Percentiles rank a stretch among this genome's conserved stretches.
Conservation (phyloP, 2,113 vertebrate genomes). For the Varanus komodoensis region DNA sequence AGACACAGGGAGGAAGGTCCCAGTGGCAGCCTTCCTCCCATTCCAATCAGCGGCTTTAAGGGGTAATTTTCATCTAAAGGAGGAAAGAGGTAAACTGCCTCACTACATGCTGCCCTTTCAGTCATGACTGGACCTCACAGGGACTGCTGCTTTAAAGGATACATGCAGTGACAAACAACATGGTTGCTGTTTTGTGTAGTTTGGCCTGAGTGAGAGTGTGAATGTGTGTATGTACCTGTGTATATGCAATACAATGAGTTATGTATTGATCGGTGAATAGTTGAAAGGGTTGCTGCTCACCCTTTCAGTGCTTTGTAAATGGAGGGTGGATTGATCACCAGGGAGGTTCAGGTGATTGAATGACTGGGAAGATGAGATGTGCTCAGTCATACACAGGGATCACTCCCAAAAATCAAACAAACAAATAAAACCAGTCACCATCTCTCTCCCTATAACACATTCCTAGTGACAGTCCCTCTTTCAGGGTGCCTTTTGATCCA, state of each 20-base stretch:
- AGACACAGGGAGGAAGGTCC: not conserved
- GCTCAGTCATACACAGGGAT: constrained; percentile 8
- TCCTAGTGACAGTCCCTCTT: not conserved
- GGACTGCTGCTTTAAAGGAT: not conserved
- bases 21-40: not conserved
- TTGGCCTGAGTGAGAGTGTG: rapidly evolving
- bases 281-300: not conserved
- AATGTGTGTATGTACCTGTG: not conserved
- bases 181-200: not conserved
- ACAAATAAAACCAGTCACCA: rapidly evolving
- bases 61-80: not conserved
- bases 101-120: not conserved
- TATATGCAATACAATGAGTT: not conserved
- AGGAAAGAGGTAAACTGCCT: not conserved
- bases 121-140: not conserved
- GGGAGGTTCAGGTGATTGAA: constrained; percentile 8
- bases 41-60: not conserved
- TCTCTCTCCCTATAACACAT: not conserved
- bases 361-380: rapidly evolving
- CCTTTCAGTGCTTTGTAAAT: constrained; percentile 22
- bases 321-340: not conserved
- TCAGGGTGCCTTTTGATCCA: not conserved
- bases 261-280: constrained; percentile 6
- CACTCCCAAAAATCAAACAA: not conserved
- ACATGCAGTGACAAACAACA: not conserved